Conservation (phyloP, 2,797 vertebrate species). For the Dryobates pubescens region DNA sequence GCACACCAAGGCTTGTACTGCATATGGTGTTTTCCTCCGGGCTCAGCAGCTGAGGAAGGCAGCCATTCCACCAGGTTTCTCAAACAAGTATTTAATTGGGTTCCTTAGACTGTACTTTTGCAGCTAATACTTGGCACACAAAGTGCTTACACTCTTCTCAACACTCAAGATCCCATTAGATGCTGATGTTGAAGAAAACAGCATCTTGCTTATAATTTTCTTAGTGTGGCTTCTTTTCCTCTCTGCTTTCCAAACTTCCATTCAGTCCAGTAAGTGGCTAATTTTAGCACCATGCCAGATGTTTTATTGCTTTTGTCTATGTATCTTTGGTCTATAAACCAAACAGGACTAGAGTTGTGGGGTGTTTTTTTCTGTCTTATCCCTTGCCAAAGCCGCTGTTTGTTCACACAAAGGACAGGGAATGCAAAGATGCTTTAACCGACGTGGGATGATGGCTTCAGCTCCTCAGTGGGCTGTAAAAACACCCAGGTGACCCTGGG, state of each 20-base stretch:
- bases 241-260: neutral
- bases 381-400: neutral
- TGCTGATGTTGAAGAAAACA: neutral
- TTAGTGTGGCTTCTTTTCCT: neutral
- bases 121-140: neutral
- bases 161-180: neutral
- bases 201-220: neutral
- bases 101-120: neutral
- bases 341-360: neutral
- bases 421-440: neutral
- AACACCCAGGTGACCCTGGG: neutral
- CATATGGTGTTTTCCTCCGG: fast-evolving
- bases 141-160: neutral
- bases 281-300: neutral
- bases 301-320: neutral
- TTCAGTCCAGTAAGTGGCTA: neutral
- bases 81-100: neutral
- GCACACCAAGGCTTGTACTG: neutral
- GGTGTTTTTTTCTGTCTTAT: neutral
- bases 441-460: neutral
- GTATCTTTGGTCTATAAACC: neutral
- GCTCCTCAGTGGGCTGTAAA: neutral
- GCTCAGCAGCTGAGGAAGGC: neutral
- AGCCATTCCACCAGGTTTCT: neutral
- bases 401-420: neutral